Conservation (phyloP, 2,888 invertebrate species). For the Conistra vaccinii region DNA sequence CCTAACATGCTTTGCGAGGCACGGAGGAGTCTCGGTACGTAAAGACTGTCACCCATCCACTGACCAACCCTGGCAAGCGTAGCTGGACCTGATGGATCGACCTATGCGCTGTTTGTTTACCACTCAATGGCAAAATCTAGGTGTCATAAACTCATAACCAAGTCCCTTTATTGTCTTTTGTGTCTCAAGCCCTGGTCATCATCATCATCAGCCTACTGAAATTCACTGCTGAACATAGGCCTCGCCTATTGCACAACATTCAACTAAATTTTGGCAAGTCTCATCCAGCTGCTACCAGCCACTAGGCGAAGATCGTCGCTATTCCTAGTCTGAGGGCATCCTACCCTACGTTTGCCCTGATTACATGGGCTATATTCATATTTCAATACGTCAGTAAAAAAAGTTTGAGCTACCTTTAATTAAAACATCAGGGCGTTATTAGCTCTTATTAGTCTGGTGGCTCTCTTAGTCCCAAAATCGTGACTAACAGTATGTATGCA, state of each 20-base stretch:
- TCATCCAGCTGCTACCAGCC: neutral
- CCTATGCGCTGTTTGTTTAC: neutral
- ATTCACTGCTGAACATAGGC: neutral
- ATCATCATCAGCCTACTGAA: neutral
- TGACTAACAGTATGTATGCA: conserved; percentile 79
- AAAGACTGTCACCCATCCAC: too few species aligned
- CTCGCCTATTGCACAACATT: neutral
- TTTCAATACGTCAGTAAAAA: neutral
- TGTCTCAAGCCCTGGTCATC: neutral
- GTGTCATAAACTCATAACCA: too few species aligned
- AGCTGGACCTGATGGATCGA: too few species aligned
- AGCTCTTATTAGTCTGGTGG: conserved; percentile 66
- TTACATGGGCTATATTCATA: neutral
- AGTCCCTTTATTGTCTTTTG: neutral
- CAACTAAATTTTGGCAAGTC: neutral
- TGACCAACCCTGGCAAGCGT: too few species aligned
- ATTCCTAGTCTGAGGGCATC: neutral
- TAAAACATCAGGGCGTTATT: conserved; percentile 49
- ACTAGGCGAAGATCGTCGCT: neutral
- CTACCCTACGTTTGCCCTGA: neutral
- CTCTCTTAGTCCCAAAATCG: conserved; percentile 69
- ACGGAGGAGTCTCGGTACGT: too few species aligned
- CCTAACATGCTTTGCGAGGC: too few species aligned
- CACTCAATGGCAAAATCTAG: neutral
- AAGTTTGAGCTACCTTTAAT: neutral